phyloP scores from a whole-genome alignment of 64 coral and sea anemone species.

The Pachyseris speciosa region DNA sequence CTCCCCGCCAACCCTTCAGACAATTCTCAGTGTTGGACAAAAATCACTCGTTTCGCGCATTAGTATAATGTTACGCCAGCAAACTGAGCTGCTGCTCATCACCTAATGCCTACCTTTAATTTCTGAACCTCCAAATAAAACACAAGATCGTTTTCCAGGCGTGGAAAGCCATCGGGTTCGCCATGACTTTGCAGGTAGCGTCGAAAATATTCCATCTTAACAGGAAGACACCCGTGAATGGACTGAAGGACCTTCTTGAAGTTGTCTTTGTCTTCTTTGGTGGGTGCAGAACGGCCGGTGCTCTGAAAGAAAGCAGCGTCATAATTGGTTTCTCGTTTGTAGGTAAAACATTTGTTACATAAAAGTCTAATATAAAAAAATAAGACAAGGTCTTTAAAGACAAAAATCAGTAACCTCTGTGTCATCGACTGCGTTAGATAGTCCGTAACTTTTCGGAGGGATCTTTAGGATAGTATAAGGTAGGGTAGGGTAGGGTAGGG shows the following conservation, averaged over 20 bases:
- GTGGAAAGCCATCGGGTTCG: slow-evolving; percentile 79
- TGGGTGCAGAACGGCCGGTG: slow-evolving; percentile 78
- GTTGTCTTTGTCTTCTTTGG: slow-evolving; percentile 84
- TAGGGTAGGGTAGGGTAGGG: not conserved
- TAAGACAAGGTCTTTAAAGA: no score
- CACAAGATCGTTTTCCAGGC: slow-evolving; percentile 89
- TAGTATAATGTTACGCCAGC: not conserved
- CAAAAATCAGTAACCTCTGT: no score
- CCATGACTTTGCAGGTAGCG: slow-evolving; percentile 86
- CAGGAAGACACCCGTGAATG: slow-evolving; percentile 79
- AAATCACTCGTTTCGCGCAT: no score
- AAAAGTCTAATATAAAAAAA: no score
- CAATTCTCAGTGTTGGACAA: no score
- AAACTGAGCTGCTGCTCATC: not conserved
- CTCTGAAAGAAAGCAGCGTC: slow-evolving; percentile 22
- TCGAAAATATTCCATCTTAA: slow-evolving; percentile 92
- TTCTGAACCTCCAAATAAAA: slow-evolving; percentile 99
- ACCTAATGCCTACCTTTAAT: slow-evolving; percentile 69
- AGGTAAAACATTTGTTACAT: not conserved
- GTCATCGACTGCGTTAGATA: no score
- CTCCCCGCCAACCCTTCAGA: no score
- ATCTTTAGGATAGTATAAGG: not conserved
- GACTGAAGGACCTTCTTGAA: slow-evolving; percentile 88
- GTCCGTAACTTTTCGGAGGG: no score
- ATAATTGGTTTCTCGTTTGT: not conserved